These are phyloP conservation scores for Melanotaenia parkinsoni DNA, from an alignment of 2,797 vertebrate genomes.

Conservation along the genomic window DNA sequence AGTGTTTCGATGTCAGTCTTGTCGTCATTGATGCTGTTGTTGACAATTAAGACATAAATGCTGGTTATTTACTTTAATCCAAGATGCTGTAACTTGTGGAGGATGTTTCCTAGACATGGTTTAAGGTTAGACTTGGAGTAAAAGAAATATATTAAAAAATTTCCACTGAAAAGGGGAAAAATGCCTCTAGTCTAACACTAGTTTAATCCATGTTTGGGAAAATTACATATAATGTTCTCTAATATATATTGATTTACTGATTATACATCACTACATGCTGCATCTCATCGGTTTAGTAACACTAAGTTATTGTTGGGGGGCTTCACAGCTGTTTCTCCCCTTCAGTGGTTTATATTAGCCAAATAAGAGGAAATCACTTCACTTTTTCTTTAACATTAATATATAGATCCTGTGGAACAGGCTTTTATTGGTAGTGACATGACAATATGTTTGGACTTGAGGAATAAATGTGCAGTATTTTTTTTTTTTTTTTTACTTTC, in stretches of 20 bases:
- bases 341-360: slow-evolving; percentile 4
- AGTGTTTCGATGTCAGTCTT: slow-evolving; percentile 1
- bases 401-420: slow-evolving; percentile 55
- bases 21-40: slow-evolving; percentile 18
- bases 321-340: slow-evolving; percentile 1
- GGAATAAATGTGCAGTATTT: slow-evolving; percentile 35
- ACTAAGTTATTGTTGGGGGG: slow-evolving; percentile 33
- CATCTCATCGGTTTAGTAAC: slow-evolving; percentile 9
- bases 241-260: slow-evolving; percentile 36
- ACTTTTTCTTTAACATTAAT: slow-evolving; percentile 37
- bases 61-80: slow-evolving; percentile 46
- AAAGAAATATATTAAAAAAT: background rate
- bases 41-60: slow-evolving; percentile 25
- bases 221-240: slow-evolving; percentile 11
- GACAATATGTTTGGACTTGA: slow-evolving; percentile 45
- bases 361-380: background rate
- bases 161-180: no score
- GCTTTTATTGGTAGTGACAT: slow-evolving; percentile 35
- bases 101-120: background rate
- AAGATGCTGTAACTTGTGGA: slow-evolving; percentile 61
- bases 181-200: background rate
- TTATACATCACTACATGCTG: slow-evolving; percentile 7
- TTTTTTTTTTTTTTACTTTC: slow-evolving; percentile 34
- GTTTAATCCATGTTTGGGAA: background rate
- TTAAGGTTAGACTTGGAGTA: background rate